Percentiles rank a stretch among this genome's conserved stretches.
Conservation (phyloP, 2,888 invertebrate genomes). For the Dendrolimus houi region DNA sequence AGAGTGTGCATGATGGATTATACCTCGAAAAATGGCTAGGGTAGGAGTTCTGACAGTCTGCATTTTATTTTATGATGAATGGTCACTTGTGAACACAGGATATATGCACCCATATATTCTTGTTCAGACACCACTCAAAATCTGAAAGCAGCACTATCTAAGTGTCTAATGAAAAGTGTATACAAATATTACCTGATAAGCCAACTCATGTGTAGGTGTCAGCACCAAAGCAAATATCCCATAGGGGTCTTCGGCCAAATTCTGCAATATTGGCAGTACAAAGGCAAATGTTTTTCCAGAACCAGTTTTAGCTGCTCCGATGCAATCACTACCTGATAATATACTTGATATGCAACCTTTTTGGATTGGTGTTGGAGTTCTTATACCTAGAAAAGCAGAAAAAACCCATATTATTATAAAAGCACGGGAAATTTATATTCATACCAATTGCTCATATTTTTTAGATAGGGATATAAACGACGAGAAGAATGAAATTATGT, state of each 20-base stretch:
- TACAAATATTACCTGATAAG: constrained; percentile 80
- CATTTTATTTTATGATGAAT: no score
- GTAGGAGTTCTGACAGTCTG: no score
- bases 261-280: constrained; percentile 94
- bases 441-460: not conserved
- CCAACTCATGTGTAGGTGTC: constrained; percentile 96
- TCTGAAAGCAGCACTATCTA: no score
- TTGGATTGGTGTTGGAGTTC: constrained; percentile 88
- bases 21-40: no score
- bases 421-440: not conserved
- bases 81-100: no score
- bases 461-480: no score
- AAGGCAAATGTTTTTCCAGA: constrained; percentile 99
- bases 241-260: constrained; percentile 94
- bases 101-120: no score
- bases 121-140: no score
- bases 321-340: constrained; percentile 88
- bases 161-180: constrained; percentile 6
- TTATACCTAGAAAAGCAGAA: constrained; percentile 78
- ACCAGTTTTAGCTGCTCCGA: constrained; percentile 98
- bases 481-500: no score
- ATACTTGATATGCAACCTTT: constrained; percentile 87
- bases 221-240: constrained; percentile 96
- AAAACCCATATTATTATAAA: constrained; percentile 1
- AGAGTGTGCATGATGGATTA: no score